Percentiles rank a stretch among this genome's conserved stretches.
Conservation (phyloP, 2,113 vertebrate genomes). For the Spizaetus ornatus region DNA sequence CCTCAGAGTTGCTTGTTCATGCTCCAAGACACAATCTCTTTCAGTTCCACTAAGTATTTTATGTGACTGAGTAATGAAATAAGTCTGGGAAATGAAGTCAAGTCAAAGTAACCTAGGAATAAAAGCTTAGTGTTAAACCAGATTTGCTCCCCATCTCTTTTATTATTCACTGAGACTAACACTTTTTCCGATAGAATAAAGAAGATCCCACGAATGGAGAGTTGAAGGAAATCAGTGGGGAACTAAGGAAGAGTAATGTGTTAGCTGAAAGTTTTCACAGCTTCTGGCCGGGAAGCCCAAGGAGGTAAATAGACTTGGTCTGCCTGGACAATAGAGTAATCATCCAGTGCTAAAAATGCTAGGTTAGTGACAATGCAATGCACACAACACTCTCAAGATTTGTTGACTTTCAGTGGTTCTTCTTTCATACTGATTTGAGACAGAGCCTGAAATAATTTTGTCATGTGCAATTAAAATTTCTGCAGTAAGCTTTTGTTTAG, state of each 20-base stretch:
- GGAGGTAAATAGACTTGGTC: not conserved
- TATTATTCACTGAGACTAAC: not conserved
- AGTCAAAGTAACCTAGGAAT: not conserved
- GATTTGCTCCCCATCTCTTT: not conserved
- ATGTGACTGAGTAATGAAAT: not conserved
- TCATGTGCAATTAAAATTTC: not conserved
- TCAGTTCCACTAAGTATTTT: not conserved
- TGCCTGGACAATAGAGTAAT: not conserved
- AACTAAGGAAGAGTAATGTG: not conserved
- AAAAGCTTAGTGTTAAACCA: not conserved
- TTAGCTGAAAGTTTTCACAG: not conserved
- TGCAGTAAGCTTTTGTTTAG: not conserved
- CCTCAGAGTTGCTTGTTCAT: not conserved
- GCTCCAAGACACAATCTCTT: not conserved
- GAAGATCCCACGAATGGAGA: not conserved
- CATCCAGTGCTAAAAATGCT: not conserved
- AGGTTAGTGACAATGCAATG: not conserved
- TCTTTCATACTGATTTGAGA: not conserved
- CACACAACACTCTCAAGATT: not conserved
- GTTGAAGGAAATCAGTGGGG: not conserved
- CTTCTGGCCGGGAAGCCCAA: not conserved
- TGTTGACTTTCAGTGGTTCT: not conserved
- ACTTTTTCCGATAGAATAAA: not conserved
- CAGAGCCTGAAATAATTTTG: not conserved
- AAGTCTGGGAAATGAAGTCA: not conserved